Percentiles rank a stretch among this genome's conserved stretches.
phyloP scores from a whole-genome alignment of 2,888 invertebrate genomes.

The Ormyrus rosae region DNA sequence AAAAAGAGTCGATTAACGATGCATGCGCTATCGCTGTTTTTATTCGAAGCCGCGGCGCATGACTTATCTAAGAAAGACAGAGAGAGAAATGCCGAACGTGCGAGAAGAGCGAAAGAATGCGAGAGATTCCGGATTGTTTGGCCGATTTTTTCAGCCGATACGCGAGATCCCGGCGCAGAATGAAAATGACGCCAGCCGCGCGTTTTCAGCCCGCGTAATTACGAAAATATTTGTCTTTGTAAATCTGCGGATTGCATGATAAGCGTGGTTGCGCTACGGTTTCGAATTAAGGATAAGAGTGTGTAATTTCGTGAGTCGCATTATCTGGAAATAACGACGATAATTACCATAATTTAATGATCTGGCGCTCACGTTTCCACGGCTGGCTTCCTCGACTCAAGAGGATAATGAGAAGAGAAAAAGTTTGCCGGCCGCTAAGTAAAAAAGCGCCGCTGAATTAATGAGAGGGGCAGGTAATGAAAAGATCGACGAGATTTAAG shows the following conservation, averaged over 20 bases:
- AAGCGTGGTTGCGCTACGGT: background rate
- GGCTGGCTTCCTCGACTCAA: too few species aligned
- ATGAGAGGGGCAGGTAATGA: too few species aligned
- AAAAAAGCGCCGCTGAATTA: too few species aligned
- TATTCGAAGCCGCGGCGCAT: background rate
- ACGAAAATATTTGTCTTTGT: conserved; percentile 1
- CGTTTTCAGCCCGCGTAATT: background rate
- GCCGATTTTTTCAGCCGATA: too few species aligned
- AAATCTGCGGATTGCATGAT: conserved; percentile 14
- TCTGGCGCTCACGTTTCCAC: conserved; percentile 16
- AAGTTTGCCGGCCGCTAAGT: too few species aligned
- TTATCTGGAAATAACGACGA: conserved; percentile 26
- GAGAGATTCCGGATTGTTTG: background rate
- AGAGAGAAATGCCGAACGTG: background rate
- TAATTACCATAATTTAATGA: conserved; percentile 43
- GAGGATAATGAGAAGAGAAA: too few species aligned
- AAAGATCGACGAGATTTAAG: background rate
- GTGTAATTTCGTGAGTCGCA: conserved; percentile 23
- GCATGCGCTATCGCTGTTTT: conserved; percentile 38
- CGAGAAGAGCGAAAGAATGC: background rate
- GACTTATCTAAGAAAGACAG: conserved; percentile 36
- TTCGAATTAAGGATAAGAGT: conserved; percentile 8
- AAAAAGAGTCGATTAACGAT: conserved; percentile 18
- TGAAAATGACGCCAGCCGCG: too few species aligned
- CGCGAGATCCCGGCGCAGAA: too few species aligned